Percentiles rank a stretch among this genome's conserved stretches.
Conservation (phyloP, 2,797 vertebrate genomes). For the Microctenopoma stevenorrisi region DNA sequence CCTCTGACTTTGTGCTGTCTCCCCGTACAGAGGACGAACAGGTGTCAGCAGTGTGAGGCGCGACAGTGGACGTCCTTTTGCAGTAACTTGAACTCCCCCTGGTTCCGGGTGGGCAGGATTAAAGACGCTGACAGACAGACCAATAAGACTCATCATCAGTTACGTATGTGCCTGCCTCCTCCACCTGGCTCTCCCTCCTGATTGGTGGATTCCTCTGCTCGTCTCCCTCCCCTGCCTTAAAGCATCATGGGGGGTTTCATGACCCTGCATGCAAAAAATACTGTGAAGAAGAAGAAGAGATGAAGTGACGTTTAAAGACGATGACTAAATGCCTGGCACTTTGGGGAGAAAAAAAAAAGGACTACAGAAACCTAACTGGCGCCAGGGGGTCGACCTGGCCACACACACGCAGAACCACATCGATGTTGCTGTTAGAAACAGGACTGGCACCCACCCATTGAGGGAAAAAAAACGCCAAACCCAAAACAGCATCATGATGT, state of each 20-base stretch:
- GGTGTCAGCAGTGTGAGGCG: conserved; percentile 95
- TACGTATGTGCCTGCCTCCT: conserved; percentile 85
- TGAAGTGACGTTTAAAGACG: conserved; percentile 78
- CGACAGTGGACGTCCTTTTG: conserved; percentile 68
- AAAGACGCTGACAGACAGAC: conserved; percentile 82
- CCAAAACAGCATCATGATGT: conserved; percentile 73
- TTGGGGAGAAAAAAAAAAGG: conserved; percentile 74
- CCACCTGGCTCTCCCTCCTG: conserved; percentile 77
- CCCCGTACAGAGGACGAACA: conserved; percentile 93
- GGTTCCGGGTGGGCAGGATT: conserved; percentile 82
- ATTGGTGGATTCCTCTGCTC: conserved; percentile 85
- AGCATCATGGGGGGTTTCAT: conserved; percentile 92
- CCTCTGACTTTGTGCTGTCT: conserved; percentile 29
- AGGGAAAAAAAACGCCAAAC: conserved; percentile 14
- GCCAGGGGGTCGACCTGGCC: conserved; percentile 75
- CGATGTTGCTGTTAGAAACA: conserved; percentile 79
- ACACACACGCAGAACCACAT: conserved; percentile 40
- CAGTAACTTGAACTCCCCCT: conserved; percentile 79
- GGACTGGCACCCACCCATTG: conserved; percentile 55
- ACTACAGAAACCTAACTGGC: conserved; percentile 74
- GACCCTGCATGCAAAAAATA: conserved; percentile 92
- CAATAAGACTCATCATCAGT: conserved; percentile 72
- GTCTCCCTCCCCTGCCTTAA: conserved; percentile 97
- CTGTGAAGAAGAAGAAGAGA: conserved; percentile 91
- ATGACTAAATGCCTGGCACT: conserved; percentile 89